Evolutionary conservation across 2,113 vertebrate species (phyloP), one percentile per base, ranked within the genome.

Genomic region (Chaetura pelagica): DNA sequence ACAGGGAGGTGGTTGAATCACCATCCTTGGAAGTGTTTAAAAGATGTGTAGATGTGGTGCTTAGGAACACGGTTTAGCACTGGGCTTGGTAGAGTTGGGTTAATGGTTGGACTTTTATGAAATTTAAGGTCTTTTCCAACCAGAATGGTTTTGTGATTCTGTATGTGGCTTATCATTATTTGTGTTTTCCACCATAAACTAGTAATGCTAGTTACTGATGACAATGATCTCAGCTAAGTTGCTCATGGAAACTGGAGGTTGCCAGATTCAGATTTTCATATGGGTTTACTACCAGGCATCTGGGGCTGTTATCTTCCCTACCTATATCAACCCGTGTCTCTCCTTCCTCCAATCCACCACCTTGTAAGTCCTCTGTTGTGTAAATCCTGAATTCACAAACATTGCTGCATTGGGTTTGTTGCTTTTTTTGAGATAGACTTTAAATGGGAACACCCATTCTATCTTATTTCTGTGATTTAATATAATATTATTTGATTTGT

Each of bases 401-500:
- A n/a, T n/a, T 16, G 19, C 30, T 67, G 38, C 35, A 17, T 10
- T 78, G 61, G 12, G 9, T 54, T 94, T 89, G 67, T 55, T 94
- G n/a, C 29, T 54, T 63, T 57, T 44, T 74, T 48, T 40, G n/a
- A 90, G 71, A 59, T 5, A 87, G 78, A 58, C 59, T 27, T 54
- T 87, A 62, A 89, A 69, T 27, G 63, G 84, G 54, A 95, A 69
- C 54, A 57, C 54, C 34, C 23, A 15, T 51, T 77, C 68, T 77
- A 23, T 87, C 79, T 80, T 69, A 89, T 82, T 76, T 71, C 72
- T 74, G 40, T 76, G 72, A 94, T 80, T 95, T 91, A 76, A 80
- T 94, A 26, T 48, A 49, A n/a, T 42, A 57, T 68, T 64, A 34
- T 93, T 93, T 95, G 91, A 76, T 91, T 93, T 95, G 84, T 86